Evolutionary conservation across 1,140 invertebrate species (phyloP).

Genomic region (Dysdera silvatica): DNA sequence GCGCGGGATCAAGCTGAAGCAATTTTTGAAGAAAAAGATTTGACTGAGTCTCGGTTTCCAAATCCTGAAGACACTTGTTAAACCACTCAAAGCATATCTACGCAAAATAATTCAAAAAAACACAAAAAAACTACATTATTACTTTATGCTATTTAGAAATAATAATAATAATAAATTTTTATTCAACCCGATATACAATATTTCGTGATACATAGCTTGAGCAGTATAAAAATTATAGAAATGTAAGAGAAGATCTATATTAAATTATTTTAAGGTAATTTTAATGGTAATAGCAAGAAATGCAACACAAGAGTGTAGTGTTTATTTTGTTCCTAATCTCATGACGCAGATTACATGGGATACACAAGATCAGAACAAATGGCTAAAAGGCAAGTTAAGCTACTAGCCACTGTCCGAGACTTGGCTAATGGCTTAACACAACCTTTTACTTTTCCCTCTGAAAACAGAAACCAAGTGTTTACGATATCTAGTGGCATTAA

Average conservation of each 20-base stretch:
- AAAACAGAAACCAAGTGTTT: too few relatives aligned
- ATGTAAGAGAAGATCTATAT: background rate
- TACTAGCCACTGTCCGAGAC: too few relatives aligned
- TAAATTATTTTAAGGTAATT: too few relatives aligned
- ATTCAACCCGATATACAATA: background rate
- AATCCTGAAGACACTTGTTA: slow-evolving; percentile 46
- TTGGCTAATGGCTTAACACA: too few relatives aligned
- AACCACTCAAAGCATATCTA: slow-evolving; percentile 52
- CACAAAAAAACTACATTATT: background rate
- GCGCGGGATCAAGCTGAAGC: slow-evolving; percentile 45
- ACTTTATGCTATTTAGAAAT: background rate
- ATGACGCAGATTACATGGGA: too few relatives aligned
- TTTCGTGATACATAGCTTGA: background rate
- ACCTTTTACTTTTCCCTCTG: too few relatives aligned
- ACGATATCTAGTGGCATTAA: too few relatives aligned
- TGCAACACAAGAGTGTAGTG: too few relatives aligned
- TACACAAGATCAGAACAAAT: too few relatives aligned
- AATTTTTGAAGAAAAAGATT: slow-evolving; percentile 50
- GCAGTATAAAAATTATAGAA: background rate
- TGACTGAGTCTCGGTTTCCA: slow-evolving; percentile 48
- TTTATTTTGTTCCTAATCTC: too few relatives aligned
- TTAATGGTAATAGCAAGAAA: too few relatives aligned
- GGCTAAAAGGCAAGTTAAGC: too few relatives aligned
- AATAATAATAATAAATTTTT: background rate
- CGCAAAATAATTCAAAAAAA: background rate